Base-by-base conservation (phyloP, 2,113 vertebrate species). In the Zosterops lateralis region DNA sequence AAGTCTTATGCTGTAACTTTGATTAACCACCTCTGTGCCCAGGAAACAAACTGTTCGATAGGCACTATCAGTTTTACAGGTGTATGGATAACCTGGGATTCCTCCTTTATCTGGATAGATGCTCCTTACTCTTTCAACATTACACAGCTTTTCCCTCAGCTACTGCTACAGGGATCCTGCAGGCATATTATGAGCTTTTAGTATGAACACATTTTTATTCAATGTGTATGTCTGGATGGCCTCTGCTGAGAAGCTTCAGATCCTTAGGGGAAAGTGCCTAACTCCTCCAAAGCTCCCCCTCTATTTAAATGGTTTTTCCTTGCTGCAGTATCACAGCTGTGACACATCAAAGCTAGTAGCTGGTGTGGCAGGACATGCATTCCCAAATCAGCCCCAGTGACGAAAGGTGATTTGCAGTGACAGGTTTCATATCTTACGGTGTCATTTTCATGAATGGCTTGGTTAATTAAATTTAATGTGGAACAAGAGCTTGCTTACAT, bases 271-370 rank as follows among this genome's bases (percentile, higher is more conserved):
- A 28, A 91, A 92, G 91, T 19, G 50, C 29, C 45, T 66, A 42
- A 28, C 42, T 84, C 31, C 90, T 90, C 36, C 50, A 84, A 76
- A 76, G 36, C 68, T 82, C 38, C 31, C 84, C 24, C 21, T 72
- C 67, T 29, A 13, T 73, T 87, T 58, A 94, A 92, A 91, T 84
- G 51, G 67, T 38, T 91, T 97, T 96, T 91, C 89, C 89, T 91
- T 95, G 58, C 89, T 76, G 47, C 81, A n/a, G 7, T 51, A 76
- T 75, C 36, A 40, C 96, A 96, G 89, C 94, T 93, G 94, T 57
- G 91, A 87, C 81, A 93, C 94, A 93, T 96, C 96, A 95, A 96
- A 97, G 94, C 56, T 72, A 19, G 93, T 91, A 95, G 87, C 77
- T 76, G 84, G 71, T 87, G 94, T 87, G 84, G 87, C 94, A 91